Percentiles rank a stretch among this genome's conserved stretches.
Evolutionary conservation across 1,140 invertebrate genomes (phyloP).

Genomic region (Cotesia glomerata): DNA sequence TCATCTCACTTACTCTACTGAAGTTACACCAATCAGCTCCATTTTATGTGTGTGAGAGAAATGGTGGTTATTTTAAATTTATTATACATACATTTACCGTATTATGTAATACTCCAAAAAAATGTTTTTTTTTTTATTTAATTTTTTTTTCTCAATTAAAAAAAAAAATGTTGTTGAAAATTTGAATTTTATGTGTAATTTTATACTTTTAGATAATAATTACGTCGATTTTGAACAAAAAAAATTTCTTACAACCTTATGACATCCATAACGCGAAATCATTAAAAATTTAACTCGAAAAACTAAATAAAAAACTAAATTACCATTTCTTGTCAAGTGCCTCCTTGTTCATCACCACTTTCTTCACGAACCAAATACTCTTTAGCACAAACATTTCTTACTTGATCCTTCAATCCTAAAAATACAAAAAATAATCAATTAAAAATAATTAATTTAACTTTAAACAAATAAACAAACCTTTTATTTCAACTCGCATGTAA

Average conservation of each 20-base stretch:
- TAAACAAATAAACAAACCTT: conserved; percentile 66
- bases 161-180: too few species aligned
- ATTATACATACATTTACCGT: conserved; percentile 18
- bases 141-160: neutral
- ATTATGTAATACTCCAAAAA: neutral
- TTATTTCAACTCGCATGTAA: conserved; percentile 93
- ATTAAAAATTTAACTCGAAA: neutral
- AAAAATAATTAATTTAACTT: conserved; percentile 10
- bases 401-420: conserved; percentile 85
- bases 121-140: conserved; percentile 1
- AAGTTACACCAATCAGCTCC: conserved; percentile 71
- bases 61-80: conserved; percentile 33
- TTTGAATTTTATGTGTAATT: too few species aligned
- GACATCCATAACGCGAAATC: neutral
- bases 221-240: too few species aligned
- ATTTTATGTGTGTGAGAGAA: conserved; percentile 55
- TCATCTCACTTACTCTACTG: conserved; percentile 78
- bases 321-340: conserved; percentile 95
- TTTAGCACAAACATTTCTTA: conserved; percentile 91
- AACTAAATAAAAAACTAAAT: conserved; percentile 29
- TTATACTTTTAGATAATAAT: too few species aligned
- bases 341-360: conserved; percentile 83
- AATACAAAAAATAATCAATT: conserved; percentile 23
- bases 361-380: conserved; percentile 94
- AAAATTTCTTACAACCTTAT: neutral